These are phyloP conservation scores for Elgaria multicarinata DNA, from an alignment of 2,113 vertebrate genomes.

Conservation along the genomic window DNA sequence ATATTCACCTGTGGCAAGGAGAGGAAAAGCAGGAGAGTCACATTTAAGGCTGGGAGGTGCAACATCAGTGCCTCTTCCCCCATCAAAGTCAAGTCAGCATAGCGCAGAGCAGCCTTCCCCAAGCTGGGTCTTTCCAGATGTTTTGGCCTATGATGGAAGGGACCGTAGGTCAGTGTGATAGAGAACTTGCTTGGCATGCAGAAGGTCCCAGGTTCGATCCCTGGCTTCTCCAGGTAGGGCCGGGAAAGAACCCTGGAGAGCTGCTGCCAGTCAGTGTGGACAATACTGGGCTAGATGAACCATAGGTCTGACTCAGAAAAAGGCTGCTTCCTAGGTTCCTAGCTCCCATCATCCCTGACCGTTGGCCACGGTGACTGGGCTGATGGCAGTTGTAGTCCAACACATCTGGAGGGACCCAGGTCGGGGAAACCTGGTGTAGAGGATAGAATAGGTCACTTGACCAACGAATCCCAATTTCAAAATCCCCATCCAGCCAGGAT, in stretches of 20 bases:
- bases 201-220: no score
- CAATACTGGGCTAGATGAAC: no score
- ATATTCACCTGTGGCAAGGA: constrained; percentile 10
- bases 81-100: neutral
- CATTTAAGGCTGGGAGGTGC: neutral
- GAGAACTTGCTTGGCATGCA: no score
- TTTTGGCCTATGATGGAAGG: neutral
- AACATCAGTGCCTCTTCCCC: neutral
- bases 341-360: neutral
- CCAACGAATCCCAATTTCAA: neutral
- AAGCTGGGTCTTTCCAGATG: neutral
- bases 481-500: neutral
- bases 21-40: neutral
- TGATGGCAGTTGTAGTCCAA: neutral
- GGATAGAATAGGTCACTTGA: neutral
- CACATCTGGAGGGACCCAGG: neutral
- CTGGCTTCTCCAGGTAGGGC: no score
- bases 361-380: neutral
- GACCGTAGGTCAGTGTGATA: no score
- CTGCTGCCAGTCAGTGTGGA: no score
- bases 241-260: no score
- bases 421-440: neutral
- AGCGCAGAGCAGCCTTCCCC: neutral
- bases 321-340: no score
- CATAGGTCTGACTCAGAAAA: no score